Conservation (phyloP, 2,888 invertebrate species). For the Pseudococcus jackbeardsleyi region DNA sequence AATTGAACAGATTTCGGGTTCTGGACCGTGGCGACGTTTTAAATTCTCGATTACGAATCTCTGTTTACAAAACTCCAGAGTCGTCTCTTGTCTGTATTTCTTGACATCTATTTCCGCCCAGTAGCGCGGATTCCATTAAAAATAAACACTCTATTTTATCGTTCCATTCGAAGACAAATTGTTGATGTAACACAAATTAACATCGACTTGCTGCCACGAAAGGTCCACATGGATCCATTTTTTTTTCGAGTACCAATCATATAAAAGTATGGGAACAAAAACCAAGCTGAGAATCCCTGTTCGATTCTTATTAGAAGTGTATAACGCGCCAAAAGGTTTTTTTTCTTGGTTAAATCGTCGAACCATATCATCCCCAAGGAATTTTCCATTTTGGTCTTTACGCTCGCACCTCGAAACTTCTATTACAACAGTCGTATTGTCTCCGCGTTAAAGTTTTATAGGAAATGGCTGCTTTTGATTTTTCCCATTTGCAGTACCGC, state of each 20-base stretch:
- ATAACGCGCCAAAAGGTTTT: conserved; percentile 18
- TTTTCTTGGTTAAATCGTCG: conserved; percentile 34
- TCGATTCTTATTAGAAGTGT: conserved; percentile 26
- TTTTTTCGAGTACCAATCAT: background rate
- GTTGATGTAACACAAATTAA: conserved; percentile 1
- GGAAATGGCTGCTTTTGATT: conserved; percentile 18
- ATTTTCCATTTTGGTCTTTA: conserved; percentile 40
- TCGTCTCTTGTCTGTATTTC: background rate
- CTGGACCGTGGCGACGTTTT: background rate
- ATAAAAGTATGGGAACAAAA: background rate
- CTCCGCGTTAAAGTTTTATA: conserved; percentile 46
- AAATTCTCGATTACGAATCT: background rate
- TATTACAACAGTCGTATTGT: conserved; percentile 37
- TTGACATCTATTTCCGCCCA: background rate
- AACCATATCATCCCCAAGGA: conserved; percentile 49
- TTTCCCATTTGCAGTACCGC: conserved; percentile 3
- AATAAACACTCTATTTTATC: background rate
- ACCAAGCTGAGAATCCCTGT: background rate
- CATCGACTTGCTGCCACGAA: background rate
- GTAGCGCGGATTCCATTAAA: background rate
- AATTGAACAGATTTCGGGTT: background rate
- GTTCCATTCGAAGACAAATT: background rate
- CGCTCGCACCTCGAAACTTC: conserved; percentile 48
- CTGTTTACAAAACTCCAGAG: background rate
- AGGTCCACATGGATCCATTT: background rate